Percentiles rank a stretch among this genome's conserved stretches.
Conservation (phyloP, 2,113 vertebrate species). For the Okapia johnstoni region DNA sequence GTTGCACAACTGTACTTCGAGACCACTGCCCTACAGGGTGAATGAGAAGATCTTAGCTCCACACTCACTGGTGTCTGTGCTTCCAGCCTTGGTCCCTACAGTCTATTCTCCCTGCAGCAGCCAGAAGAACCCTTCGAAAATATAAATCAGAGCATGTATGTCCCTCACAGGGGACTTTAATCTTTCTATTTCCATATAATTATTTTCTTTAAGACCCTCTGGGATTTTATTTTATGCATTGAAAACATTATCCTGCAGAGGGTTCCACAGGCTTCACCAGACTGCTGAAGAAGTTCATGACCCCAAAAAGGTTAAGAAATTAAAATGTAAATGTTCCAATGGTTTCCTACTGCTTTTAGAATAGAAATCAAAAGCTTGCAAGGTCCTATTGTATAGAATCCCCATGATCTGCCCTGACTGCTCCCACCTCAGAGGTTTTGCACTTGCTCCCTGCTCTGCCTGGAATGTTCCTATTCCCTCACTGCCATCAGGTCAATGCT, state of each 20-base stretch:
- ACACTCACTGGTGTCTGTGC: fast-evolving
- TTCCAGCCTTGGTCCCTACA: not conserved
- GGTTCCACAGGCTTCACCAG: not conserved
- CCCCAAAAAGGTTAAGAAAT: not conserved
- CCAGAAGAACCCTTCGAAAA: not conserved
- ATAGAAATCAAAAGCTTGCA: not conserved
- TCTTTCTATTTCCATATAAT: not conserved
- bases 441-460: not conserved
- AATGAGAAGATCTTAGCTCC: not conserved
- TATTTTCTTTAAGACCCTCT: constrained; percentile 30
- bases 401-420: fast-evolving
- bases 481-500: not conserved
- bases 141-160: not conserved
- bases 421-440: not conserved
- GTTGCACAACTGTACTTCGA: not conserved
- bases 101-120: not conserved
- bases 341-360: not conserved
- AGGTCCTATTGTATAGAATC: not conserved
- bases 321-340: not conserved
- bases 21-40: not conserved
- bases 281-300: not conserved
- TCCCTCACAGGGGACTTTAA: not conserved
- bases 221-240: constrained; percentile 12
- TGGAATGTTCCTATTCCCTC: not conserved
- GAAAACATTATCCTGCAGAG: not conserved